Evolutionary conservation across 30 jellyfish, hydroid and myxozoan genomes (phyloP).

Genomic region (Cassiopea andromeda): DNA sequence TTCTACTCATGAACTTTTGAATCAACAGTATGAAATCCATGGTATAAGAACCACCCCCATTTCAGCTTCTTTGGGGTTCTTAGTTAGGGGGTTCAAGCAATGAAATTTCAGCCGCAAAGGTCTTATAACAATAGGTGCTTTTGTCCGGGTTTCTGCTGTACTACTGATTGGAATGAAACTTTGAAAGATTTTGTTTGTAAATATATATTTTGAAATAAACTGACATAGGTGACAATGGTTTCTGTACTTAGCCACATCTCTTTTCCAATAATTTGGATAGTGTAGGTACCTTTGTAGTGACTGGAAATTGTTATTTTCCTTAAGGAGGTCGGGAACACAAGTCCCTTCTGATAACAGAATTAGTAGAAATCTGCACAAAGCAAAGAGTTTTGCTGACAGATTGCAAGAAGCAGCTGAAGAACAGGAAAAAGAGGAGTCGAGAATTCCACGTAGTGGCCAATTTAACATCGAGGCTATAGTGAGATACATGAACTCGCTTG

Average conservation of each 20-base stretch:
- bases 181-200: too few relatives aligned
- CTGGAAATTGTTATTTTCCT: not conserved
- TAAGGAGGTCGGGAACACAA: conserved; percentile 4
- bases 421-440: conserved; percentile 14
- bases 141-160: too few relatives aligned
- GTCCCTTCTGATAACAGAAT: conserved; percentile 10
- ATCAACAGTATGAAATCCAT: too few relatives aligned
- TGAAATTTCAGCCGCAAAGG: too few relatives aligned
- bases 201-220: too few relatives aligned
- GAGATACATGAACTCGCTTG: conserved; percentile 52
- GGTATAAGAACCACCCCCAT: too few relatives aligned
- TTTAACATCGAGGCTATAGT: conserved; percentile 55
- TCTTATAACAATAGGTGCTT: too few relatives aligned
- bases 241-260: not conserved
- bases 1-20: too few relatives aligned
- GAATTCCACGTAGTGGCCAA: not conserved
- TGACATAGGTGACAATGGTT: too few relatives aligned
- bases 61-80: too few relatives aligned
- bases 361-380: conserved; percentile 11
- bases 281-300: not conserved
- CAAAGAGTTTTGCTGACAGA: conserved; percentile 45
- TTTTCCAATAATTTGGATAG: not conserved
- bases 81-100: too few relatives aligned
- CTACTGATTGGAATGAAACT: too few relatives aligned
- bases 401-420: conserved; percentile 42